phyloP scores from a whole-genome alignment of 1,140 invertebrate species.

The Metopolophium dirhodum region DNA sequence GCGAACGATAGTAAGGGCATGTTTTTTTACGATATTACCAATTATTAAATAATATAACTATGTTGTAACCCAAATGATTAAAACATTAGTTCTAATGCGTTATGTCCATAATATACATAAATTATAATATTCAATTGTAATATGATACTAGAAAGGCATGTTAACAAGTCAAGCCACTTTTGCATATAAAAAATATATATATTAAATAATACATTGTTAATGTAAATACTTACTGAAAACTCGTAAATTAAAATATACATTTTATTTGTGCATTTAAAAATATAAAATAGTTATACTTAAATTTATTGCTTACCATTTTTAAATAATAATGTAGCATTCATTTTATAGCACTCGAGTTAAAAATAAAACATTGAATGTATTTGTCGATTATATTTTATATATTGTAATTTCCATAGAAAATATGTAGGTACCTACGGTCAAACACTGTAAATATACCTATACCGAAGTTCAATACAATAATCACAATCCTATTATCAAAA shows the following conservation, averaged over 20 bases:
- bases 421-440: neutral
- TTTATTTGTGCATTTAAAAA: neutral
- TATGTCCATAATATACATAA: too few species aligned
- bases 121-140: too few species aligned
- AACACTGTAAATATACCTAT: neutral
- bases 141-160: neutral
- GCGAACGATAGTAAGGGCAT: conserved; percentile 34
- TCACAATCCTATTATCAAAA: neutral
- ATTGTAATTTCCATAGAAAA: neutral
- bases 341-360: neutral
- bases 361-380: neutral
- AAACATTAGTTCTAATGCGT: neutral
- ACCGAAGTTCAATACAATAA: too few species aligned
- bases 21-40: neutral
- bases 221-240: neutral
- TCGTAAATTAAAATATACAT: neutral
- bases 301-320: neutral
- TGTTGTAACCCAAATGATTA: neutral
- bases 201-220: neutral
- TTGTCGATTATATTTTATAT: neutral
- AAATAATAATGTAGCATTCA: neutral
- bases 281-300: neutral
- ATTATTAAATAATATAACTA: neutral
- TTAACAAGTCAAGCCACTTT: neutral
- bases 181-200: neutral